Evolutionary conservation across 2,888 invertebrate species (phyloP), one percentile per base, ranked within the genome.

Genomic region (Nemotelus nigrinus): DNA sequence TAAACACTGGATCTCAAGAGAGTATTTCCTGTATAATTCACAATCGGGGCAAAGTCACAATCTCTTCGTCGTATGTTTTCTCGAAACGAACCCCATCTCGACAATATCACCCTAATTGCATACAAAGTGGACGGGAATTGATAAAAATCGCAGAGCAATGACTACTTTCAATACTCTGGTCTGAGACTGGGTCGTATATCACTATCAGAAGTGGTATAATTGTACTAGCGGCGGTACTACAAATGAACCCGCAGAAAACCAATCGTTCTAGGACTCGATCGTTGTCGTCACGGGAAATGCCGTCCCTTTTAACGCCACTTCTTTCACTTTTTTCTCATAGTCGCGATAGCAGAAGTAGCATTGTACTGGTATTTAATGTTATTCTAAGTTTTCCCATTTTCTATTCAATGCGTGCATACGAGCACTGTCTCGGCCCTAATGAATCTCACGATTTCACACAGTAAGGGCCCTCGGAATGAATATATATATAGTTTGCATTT

Each of bases 71-170:
- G 25, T 25, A 25, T 25, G 25, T 25, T 25, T 25, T 25, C 25
- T 25, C 25, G 25, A 25, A 25, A 25, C 25, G 25, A 25, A 25
- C 25, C 25, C 25, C 25, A 25, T 25, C 25, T 25, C 25, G 25
- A 25, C 25, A 25, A 10, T 43, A 71, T 71, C 71, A 71, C 71
- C 71, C 71, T 71, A 71, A 71, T 71, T 55, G 71, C 71, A 71
- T 71, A 71, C 57, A 57, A 71, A 71, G 71, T 71, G 55, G 71
- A 25, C 44, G n/a, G 5, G 55, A 71, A 71, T 71, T 71, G 71
- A 71, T 71, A 71, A 71, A 71, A 71, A 71, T 71, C 71, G 71
- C 71, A 43, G 57, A 43, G 10, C 55, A 10, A 43, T 44, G 25
- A 41, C 71, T 57, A 41, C 57, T n/a, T n/a, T n/a, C 25, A 25